A percentile compares a stretch with the other conserved stretches of the same genome.
Conservation (phyloP, 2,888 invertebrate genomes). For the Dryobotodes eremita region DNA sequence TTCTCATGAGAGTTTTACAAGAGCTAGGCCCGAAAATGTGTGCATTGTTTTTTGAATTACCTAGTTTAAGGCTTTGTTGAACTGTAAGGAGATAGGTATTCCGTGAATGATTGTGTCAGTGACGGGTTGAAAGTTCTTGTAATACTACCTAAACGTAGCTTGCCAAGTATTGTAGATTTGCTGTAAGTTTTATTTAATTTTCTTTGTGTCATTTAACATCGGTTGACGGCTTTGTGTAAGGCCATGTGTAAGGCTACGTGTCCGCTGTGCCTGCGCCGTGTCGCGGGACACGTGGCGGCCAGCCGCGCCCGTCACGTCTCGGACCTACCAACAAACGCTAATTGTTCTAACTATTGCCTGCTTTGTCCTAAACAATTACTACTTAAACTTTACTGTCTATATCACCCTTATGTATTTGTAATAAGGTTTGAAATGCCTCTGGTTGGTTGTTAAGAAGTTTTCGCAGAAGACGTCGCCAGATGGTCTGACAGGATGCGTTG, state of each 20-base stretch:
- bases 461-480: constrained; percentile 73
- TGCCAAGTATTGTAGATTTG: neutral
- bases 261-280: constrained; percentile 44
- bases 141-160: neutral
- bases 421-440: constrained; percentile 58
- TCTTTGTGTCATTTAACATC: neutral
- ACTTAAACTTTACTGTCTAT: constrained; percentile 48
- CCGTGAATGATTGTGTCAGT: neutral
- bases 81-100: neutral
- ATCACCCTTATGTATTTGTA: constrained; percentile 31
- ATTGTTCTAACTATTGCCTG: constrained; percentile 76
- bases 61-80: neutral
- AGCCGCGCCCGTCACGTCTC: constrained; percentile 74
- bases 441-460: constrained; percentile 54
- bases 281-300: constrained; percentile 73
- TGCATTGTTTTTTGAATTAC: neutral
- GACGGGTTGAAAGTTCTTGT: neutral
- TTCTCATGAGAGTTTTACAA: neutral
- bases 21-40: neutral
- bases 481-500: constrained; percentile 79
- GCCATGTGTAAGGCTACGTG: constrained; percentile 51
- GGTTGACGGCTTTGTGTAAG: neutral
- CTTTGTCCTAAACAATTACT: constrained; percentile 72
- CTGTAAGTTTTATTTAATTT: constrained; percentile 9
- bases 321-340: constrained; percentile 77